Base-by-base conservation (phyloP, 2,888 invertebrate species). In the Anoplius nigerrimus region DNA sequence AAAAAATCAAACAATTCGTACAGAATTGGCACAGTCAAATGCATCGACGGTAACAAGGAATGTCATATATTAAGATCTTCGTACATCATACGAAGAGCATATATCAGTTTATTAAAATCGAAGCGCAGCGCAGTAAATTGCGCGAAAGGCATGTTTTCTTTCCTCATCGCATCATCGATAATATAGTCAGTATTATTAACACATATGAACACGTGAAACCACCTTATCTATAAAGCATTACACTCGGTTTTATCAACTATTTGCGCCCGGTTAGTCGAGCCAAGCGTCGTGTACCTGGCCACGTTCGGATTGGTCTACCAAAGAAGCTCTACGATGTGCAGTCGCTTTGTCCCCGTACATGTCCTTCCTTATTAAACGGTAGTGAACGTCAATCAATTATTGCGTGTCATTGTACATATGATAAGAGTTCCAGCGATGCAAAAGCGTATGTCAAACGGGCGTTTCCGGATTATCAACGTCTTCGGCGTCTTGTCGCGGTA, bases 381-480 rank as follows among this genome's bases (percentile, higher is more conserved):
- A 15, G 8, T 20, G 15, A 18, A 15, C 13, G 0, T 52, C 11
- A 21, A 21, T 15, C 16, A n/a, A 2, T 52, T 24, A 24, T n/a
- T 55, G 27, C 27, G 16, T 34, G 34, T 20, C 27, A 11, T 34
- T 34, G 24, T 24, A 24, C 24, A 24, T 24, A 1, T 34, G 34
- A 34, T 34, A 34, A 6, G 11, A 43, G 6, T 34, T 20, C 2
- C 5, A 6, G 18, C 20, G 34, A 53, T 56, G 20, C 48, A 57
- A 52, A 4, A 57, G 45, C 22, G 53, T n/a, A 2, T 76, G 70
- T 85, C 81, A 88, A 34, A 88, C 87, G n/a, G 87, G 85, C 22
- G 88, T 88, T 62, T 88, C 88, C 0, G 88, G 86, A 63, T 85
- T 86, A 24, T 88, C 85, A 84, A 85, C 85, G 16, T 83, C 84